Evolutionary conservation across 2,113 vertebrate species (phyloP).

Genomic region (Chrysemys picta): DNA sequence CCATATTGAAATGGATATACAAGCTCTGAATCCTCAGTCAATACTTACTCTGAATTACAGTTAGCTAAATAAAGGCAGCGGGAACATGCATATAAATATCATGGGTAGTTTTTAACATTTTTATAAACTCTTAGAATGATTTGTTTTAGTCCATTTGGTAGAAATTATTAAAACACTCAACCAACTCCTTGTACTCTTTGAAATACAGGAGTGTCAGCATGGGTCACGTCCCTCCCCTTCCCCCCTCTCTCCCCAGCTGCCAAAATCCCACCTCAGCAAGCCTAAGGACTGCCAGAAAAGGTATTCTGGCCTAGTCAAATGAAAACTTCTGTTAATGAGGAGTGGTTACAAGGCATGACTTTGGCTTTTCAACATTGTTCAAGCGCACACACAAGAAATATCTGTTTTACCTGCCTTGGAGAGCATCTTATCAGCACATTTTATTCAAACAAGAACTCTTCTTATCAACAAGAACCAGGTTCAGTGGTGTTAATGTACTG

Average conservation of each 20-base stretch:
- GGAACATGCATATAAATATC: neutral
- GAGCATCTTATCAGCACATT: conserved; percentile 64
- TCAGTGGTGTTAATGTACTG: conserved; percentile 67
- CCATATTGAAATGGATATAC: neutral
- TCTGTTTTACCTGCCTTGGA: conserved; percentile 52
- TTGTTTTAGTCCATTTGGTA: neutral
- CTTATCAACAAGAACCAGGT: conserved; percentile 79
- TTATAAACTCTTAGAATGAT: neutral
- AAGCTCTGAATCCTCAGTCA: neutral
- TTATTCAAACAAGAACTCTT: conserved; percentile 66
- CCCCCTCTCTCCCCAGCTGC: neutral
- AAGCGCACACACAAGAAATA: neutral
- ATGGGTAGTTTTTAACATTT: neutral
- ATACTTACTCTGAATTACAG: neutral
- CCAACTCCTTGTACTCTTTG: neutral
- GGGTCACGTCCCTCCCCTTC: neutral
- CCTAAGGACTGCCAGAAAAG: neutral
- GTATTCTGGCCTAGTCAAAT: neutral
- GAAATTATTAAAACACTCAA: neutral
- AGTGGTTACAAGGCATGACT: neutral
- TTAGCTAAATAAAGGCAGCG: neutral
- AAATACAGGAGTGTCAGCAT: neutral
- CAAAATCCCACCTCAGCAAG: neutral
- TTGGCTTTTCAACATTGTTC: neutral
- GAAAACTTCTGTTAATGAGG: conserved; percentile 28